Percentiles rank a stretch among this genome's conserved stretches.
These are phyloP conservation scores for Taxidea taxus DNA, from an alignment of 2,113 vertebrate species.

Conservation along the genomic window DNA sequence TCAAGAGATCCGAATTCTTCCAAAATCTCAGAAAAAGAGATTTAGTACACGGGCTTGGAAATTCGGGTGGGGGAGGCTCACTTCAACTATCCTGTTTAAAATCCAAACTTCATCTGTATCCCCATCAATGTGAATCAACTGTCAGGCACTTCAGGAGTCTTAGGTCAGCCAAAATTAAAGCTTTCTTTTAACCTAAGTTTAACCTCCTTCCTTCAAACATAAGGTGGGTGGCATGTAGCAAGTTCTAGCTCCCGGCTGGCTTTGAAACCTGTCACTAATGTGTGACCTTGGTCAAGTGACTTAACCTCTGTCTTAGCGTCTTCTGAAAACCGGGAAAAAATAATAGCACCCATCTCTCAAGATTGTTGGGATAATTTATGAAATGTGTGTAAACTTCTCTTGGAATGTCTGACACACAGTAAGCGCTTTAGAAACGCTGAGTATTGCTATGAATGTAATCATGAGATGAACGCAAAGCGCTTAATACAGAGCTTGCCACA, in stretches of 20 bases:
- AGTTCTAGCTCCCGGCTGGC: background rate
- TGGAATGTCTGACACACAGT: background rate
- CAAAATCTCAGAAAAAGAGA: background rate
- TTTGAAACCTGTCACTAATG: background rate
- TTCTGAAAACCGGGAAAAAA: background rate
- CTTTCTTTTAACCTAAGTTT: background rate
- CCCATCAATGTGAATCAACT: background rate
- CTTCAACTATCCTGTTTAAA: background rate
- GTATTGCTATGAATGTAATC: background rate
- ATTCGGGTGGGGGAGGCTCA: background rate
- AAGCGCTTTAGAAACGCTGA: background rate
- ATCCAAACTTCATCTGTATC: background rate
- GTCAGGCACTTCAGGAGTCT: background rate
- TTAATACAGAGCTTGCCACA: background rate
- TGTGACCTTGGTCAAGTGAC: conserved; percentile 51
- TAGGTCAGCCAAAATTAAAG: background rate
- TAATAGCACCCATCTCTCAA: background rate
- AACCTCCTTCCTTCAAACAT: background rate
- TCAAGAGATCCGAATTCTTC: background rate
- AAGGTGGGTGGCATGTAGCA: fast-evolving
- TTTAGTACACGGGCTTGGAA: background rate
- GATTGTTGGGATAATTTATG: background rate
- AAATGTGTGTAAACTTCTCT: background rate
- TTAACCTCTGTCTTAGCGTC: background rate
- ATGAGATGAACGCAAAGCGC: background rate